These are phyloP conservation scores for Pristionchus arcanus DNA, from an alignment of 2,888 invertebrate genomes.

Conservation along the genomic window DNA sequence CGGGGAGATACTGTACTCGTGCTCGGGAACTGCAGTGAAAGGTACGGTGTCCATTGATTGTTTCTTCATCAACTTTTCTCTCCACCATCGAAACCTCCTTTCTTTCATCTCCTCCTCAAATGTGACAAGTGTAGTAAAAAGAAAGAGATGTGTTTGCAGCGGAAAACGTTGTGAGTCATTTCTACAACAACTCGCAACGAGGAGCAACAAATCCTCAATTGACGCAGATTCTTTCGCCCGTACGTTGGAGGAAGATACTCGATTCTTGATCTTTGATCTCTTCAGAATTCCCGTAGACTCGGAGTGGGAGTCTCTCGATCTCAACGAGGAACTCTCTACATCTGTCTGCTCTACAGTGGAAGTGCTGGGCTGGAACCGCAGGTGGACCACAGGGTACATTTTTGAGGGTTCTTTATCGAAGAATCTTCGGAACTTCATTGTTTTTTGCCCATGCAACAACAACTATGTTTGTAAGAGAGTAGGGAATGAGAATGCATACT, in stretches of 20 bases:
- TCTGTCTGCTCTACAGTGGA: conserved; percentile 50
- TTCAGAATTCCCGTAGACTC: neutral
- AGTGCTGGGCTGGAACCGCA: neutral
- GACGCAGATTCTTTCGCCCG: conserved; percentile 36
- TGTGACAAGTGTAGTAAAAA: neutral
- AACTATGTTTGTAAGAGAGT: too few species aligned
- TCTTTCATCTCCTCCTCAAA: neutral
- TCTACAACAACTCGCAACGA: conserved; percentile 20
- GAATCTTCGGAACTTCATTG: too few species aligned
- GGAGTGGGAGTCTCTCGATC: conserved; percentile 42
- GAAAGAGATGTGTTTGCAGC: conserved; percentile 17
- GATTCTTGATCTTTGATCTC: neutral
- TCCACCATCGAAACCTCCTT: neutral
- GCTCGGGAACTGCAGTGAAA: conserved; percentile 52
- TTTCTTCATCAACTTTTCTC: neutral
- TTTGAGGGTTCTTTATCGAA: neutral
- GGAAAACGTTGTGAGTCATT: conserved; percentile 51
- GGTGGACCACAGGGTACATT: neutral
- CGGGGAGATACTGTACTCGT: conserved; percentile 47
- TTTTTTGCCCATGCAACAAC: too few species aligned
- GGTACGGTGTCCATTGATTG: neutral
- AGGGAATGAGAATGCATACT: too few species aligned
- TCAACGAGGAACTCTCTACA: conserved; percentile 46
- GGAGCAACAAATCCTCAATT: conserved; percentile 44
- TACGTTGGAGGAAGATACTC: neutral